Conservation (phyloP, 1,140 invertebrate species). For the Heliconius congener region DNA sequence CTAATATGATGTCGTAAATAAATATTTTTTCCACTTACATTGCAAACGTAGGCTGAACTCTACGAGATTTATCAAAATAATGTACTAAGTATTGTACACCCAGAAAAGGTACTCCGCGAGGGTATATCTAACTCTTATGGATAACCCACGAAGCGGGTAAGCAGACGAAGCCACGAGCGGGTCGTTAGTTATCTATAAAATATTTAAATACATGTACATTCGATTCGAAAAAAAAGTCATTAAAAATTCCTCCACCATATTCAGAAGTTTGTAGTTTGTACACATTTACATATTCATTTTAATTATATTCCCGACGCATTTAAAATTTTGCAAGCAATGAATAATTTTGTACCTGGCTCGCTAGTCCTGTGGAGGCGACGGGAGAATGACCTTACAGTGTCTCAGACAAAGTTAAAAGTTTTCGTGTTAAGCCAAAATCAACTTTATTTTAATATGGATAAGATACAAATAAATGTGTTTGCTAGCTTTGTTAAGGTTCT, state of each 20-base stretch:
- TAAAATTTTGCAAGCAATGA: conserved; percentile 32
- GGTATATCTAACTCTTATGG: too few relatives aligned
- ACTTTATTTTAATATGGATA: not conserved
- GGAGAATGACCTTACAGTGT: conserved; percentile 50
- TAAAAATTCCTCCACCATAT: not conserved
- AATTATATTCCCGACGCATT: conserved; percentile 25
- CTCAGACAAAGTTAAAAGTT: conserved; percentile 28
- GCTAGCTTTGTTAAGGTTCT: conserved; percentile 26
- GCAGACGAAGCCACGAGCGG: too few relatives aligned
- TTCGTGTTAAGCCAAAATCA: conserved; percentile 20
- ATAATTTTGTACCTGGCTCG: conserved; percentile 44
- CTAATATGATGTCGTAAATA: too few relatives aligned
- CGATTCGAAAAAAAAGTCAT: not conserved
- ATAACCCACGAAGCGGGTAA: too few relatives aligned
- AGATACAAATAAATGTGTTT: not conserved
- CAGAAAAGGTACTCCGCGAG: too few relatives aligned
- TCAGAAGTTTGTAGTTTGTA: not conserved
- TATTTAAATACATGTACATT: not conserved
- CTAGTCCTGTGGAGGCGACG: conserved; percentile 39
- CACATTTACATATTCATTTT: conserved; percentile 13
- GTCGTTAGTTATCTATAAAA: not conserved
- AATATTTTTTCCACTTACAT: too few relatives aligned
- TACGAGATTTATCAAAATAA: too few relatives aligned
- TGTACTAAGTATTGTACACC: too few relatives aligned
- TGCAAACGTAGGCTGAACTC: too few relatives aligned